These are phyloP conservation scores for Prunella fulvescens DNA, from an alignment of 2,113 vertebrate genomes.

Conservation along the genomic window DNA sequence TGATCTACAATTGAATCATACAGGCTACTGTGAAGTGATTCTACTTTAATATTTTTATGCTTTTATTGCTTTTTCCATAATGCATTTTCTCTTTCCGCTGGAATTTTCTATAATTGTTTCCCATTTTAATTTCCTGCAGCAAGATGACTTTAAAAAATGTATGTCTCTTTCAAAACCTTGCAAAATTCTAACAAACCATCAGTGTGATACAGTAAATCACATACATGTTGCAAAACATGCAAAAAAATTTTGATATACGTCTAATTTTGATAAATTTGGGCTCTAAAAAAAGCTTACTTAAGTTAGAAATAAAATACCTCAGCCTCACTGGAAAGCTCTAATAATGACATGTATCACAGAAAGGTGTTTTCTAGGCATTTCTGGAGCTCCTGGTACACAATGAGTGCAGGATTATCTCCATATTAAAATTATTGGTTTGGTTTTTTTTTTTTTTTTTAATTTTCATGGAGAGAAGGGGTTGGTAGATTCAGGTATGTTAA, in stretches of 20 bases:
- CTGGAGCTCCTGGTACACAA: not conserved
- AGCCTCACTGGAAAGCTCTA: not conserved
- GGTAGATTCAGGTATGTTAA: not conserved
- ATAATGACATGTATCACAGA: not conserved
- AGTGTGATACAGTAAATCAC: constrained; percentile 31
- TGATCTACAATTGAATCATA: constrained; percentile 77
- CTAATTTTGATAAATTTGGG: not conserved
- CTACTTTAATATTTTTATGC: constrained; percentile 59
- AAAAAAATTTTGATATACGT: not conserved
- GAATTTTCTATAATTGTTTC: constrained; percentile 73
- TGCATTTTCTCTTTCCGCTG: constrained; percentile 66
- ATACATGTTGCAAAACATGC: constrained; percentile 15
- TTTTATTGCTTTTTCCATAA: constrained; percentile 72
- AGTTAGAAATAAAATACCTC: not conserved
- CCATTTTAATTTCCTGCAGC: constrained; percentile 72
- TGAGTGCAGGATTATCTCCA: not conserved
- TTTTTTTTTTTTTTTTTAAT: not conserved
- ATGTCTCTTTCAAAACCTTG: constrained; percentile 49
- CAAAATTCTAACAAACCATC: constrained; percentile 43
- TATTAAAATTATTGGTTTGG: not conserved
- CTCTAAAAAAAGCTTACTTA: not conserved
- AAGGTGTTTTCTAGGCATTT: not conserved
- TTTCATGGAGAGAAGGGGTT: not conserved
- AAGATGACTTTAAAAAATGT: constrained; percentile 67
- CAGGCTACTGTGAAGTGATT: constrained; percentile 63